A percentile compares a stretch with the other conserved stretches of the same genome.
Evolutionary conservation across 2,113 vertebrate genomes (phyloP).

Genomic region (Gambusia holbrooki): DNA sequence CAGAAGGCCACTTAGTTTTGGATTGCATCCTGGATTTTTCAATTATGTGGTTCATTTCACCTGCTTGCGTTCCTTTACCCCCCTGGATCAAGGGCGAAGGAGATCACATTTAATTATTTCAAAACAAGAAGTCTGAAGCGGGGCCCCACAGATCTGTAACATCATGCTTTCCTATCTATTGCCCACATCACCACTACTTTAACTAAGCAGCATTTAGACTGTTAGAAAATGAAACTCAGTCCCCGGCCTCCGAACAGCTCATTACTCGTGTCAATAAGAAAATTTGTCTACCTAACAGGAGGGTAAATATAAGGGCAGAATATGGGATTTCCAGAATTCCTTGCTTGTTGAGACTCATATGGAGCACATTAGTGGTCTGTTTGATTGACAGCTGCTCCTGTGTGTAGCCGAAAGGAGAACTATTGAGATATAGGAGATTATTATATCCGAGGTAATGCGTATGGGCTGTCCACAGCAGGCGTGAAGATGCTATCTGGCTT

Average conservation of each 20-base stretch:
- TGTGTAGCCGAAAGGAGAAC: conserved; percentile 71
- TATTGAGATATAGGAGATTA: conserved; percentile 71
- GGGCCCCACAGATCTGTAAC: conserved; percentile 59
- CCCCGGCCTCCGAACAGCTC: conserved; percentile 42
- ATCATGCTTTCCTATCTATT: conserved; percentile 53
- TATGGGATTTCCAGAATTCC: conserved; percentile 77
- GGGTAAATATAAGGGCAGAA: conserved; percentile 76
- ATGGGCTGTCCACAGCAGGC: conserved; percentile 68
- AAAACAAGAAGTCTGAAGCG: conserved; percentile 72
- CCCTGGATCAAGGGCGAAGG: conserved; percentile 78
- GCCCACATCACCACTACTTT: conserved; percentile 37
- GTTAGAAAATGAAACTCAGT: conserved; percentile 49
- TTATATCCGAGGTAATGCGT: conserved; percentile 80
- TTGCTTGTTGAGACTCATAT: conserved; percentile 69
- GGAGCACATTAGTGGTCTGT: conserved; percentile 73
- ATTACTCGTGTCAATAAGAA: conserved; percentile 76
- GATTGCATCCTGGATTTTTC: conserved; percentile 84
- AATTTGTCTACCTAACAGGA: conserved; percentile 78
- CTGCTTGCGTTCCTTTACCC: conserved; percentile 79
- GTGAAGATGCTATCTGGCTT: conserved; percentile 67
- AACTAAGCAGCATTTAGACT: conserved; percentile 46
- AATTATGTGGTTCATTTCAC: conserved; percentile 86
- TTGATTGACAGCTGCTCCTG: conserved; percentile 81
- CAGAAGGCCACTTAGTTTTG: conserved; percentile 82
- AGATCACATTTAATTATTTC: conserved; percentile 82